These are phyloP conservation scores for Danaus melanippus DNA, from an alignment of 1,140 invertebrate species.

Conservation along the genomic window DNA sequence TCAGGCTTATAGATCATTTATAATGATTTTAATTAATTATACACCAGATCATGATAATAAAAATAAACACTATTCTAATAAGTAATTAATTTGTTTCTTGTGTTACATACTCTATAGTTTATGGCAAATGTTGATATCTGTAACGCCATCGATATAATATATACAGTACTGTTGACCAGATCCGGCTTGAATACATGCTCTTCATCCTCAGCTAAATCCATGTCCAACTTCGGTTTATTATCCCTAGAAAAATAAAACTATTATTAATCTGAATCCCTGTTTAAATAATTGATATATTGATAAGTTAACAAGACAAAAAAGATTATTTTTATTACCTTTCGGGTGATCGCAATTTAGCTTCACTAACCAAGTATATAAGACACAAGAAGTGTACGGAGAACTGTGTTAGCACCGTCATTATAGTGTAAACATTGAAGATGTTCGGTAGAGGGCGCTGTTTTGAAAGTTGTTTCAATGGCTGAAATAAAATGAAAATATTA, in stretches of 20 bases:
- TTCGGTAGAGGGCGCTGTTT: conserved; percentile 96
- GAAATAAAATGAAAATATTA: conserved; percentile 40
- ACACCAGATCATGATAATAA: no score
- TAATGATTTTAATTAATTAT: no score
- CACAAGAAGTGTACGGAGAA: conserved; percentile 96
- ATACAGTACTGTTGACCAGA: conserved; percentile 97
- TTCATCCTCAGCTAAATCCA: conserved; percentile 79
- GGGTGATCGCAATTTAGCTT: conserved; percentile 80
- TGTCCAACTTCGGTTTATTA: conserved; percentile 73
- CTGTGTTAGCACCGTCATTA: conserved; percentile 95
- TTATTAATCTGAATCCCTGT: no score
- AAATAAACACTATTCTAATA: no score
- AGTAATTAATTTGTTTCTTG: no score
- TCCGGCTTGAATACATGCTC: conserved; percentile 93
- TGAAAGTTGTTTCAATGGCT: conserved; percentile 95
- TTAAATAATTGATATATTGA: no score
- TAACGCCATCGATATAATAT: conserved; percentile 96
- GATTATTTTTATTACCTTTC: conserved; percentile 70
- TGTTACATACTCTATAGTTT: conserved; percentile 91
- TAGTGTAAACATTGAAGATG: conserved; percentile 98
- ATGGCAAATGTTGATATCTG: conserved; percentile 99
- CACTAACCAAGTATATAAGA: conserved; percentile 90
- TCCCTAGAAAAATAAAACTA: conserved; percentile 50
- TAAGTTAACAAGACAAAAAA: no score
- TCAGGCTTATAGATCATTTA: no score